Percentiles rank a stretch among this genome's conserved stretches.
Conservation (phyloP, 2,797 vertebrate genomes). For the Trichosurus vulpecula region DNA sequence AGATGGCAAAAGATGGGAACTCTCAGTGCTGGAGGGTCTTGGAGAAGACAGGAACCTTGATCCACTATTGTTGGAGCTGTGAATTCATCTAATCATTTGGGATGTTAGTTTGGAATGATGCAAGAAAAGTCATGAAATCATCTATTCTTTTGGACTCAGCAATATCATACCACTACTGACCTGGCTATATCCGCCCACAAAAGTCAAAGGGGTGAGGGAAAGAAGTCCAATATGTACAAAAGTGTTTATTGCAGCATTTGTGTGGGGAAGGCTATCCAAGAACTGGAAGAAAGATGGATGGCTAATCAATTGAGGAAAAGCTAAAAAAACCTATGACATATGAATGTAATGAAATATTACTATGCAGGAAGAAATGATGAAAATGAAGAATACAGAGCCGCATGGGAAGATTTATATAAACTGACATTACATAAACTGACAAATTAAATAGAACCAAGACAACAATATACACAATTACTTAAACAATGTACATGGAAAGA, state of each 20-base stretch:
- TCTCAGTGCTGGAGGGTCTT: background rate
- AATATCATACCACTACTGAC: background rate
- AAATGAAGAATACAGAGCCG: background rate
- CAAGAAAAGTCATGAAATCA: background rate
- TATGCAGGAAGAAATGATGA: background rate
- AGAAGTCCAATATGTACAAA: background rate
- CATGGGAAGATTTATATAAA: background rate
- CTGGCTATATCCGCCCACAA: background rate
- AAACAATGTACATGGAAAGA: background rate
- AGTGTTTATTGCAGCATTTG: background rate
- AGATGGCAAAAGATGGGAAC: background rate
- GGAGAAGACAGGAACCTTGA: background rate
- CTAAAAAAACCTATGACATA: background rate
- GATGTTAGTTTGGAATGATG: background rate
- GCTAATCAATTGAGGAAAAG: background rate
- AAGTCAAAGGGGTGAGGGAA: background rate
- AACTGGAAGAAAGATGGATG: background rate
- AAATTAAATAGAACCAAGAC: background rate
- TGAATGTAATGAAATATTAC: background rate
- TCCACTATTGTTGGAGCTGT: background rate
- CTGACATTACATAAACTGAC: background rate
- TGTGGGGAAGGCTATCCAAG: background rate
- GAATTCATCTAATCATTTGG: background rate
- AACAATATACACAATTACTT: background rate
- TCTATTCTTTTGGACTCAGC: background rate